phyloP scores from a whole-genome alignment of 2,888 invertebrate genomes.

The Galeruca laticollis region DNA sequence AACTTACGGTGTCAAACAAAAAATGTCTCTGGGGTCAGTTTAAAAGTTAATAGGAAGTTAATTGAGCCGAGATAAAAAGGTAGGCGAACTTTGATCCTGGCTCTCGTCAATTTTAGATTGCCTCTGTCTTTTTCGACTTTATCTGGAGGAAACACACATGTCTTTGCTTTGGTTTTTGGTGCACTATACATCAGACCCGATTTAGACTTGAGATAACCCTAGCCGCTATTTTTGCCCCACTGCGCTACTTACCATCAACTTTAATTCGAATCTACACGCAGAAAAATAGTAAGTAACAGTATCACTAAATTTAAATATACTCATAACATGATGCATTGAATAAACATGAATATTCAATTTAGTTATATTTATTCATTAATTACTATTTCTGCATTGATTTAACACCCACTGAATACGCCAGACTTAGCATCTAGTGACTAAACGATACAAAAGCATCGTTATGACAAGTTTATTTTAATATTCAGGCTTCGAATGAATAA shows the following conservation, averaged over 20 bases:
- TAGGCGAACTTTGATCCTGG: constrained; percentile 63
- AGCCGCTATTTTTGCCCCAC: constrained; percentile 49
- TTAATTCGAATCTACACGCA: constrained; percentile 9
- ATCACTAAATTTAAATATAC: too few species aligned
- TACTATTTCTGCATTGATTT: too few species aligned
- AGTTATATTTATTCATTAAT: too few species aligned
- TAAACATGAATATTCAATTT: too few species aligned
- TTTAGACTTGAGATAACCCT: constrained; percentile 51
- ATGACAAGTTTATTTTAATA: too few species aligned
- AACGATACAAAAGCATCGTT: too few species aligned
- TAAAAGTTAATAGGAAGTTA: constrained; percentile 58
- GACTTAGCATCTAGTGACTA: background rate
- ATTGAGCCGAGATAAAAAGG: constrained; percentile 63
- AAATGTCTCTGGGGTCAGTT: constrained; percentile 55
- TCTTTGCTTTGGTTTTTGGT: constrained; percentile 53
- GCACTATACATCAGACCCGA: constrained; percentile 54
- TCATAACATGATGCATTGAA: too few species aligned
- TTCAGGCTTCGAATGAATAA: background rate
- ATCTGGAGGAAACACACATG: constrained; percentile 59
- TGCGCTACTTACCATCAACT: constrained; percentile 18
- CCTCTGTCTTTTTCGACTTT: constrained; percentile 60
- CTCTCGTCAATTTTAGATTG: constrained; percentile 65
- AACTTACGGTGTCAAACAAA: constrained; percentile 37
- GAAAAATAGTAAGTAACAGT: background rate
- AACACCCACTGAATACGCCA: background rate